These are phyloP conservation scores for Condylura cristata DNA, from an alignment of 2,113 vertebrate species.

Conservation along the genomic window DNA sequence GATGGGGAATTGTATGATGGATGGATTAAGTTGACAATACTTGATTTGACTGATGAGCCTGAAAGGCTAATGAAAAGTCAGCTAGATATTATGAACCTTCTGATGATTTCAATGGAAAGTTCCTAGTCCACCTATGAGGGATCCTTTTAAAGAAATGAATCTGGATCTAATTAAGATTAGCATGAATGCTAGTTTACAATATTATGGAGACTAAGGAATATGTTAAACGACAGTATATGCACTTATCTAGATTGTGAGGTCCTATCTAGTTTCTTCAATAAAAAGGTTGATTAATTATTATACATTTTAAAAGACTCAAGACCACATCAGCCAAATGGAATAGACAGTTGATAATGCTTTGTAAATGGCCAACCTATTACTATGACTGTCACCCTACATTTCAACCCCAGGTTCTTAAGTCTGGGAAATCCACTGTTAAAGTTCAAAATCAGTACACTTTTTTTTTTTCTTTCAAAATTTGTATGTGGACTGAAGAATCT, in stretches of 20 bases:
- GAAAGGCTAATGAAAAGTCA: conserved; percentile 38
- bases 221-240: neutral
- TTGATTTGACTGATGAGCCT: conserved; percentile 27
- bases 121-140: neutral
- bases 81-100: neutral
- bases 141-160: neutral
- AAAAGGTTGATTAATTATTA: neutral
- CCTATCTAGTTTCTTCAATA: neutral
- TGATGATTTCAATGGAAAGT: neutral
- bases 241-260: neutral
- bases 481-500: neutral
- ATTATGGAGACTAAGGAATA: neutral
- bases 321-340: neutral
- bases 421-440: neutral
- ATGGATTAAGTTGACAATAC: conserved; percentile 18
- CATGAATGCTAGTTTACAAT: neutral
- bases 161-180: neutral
- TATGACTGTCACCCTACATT: neutral
- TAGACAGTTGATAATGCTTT: neutral
- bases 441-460: neutral
- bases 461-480: conserved; percentile 35
- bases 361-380: neutral
- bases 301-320: neutral
- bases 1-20: conserved; percentile 35
- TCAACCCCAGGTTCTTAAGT: neutral